Conservation (phyloP, 2,888 invertebrate genomes). For the Aproaerema taeniolella region DNA sequence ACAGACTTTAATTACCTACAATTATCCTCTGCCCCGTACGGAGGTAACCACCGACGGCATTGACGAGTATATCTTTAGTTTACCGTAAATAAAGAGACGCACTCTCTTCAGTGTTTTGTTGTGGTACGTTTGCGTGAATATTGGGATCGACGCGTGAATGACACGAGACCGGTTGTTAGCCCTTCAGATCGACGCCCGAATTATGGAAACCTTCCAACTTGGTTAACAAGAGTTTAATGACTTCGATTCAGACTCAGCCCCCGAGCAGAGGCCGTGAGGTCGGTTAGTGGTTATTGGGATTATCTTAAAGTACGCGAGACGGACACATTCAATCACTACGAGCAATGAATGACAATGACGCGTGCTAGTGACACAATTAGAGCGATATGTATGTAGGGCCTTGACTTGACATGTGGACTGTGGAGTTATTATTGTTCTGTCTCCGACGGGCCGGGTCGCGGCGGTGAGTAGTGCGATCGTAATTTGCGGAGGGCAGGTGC, state of each 20-base stretch:
- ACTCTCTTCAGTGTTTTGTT: too few relatives aligned
- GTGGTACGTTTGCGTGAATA: too few relatives aligned
- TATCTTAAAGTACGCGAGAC: too few relatives aligned
- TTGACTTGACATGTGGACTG: slow-evolving; percentile 44
- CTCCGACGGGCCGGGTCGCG: slow-evolving; percentile 23
- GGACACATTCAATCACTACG: slow-evolving; percentile 17
- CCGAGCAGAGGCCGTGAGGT: neutral
- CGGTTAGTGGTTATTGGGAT: neutral
- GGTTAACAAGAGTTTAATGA: slow-evolving; percentile 15
- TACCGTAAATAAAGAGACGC: too few relatives aligned
- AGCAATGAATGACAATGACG: slow-evolving; percentile 27
- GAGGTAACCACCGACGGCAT: too few relatives aligned
- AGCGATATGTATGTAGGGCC: slow-evolving; percentile 34
- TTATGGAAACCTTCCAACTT: slow-evolving; percentile 13
- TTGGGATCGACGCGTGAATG: neutral
- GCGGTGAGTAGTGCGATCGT: neutral
- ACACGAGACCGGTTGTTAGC: neutral
- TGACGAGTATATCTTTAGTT: too few relatives aligned
- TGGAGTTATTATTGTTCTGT: slow-evolving; percentile 48
- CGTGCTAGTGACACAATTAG: slow-evolving; percentile 31
- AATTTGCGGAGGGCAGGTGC: slow-evolving; percentile 1
- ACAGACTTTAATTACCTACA: neutral
- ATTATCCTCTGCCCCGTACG: too few relatives aligned
- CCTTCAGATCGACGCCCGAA: slow-evolving; percentile 1
- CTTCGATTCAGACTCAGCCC: too few relatives aligned